Conservation (phyloP, 2,113 vertebrate genomes). For the Chelonoidis abingdonii region DNA sequence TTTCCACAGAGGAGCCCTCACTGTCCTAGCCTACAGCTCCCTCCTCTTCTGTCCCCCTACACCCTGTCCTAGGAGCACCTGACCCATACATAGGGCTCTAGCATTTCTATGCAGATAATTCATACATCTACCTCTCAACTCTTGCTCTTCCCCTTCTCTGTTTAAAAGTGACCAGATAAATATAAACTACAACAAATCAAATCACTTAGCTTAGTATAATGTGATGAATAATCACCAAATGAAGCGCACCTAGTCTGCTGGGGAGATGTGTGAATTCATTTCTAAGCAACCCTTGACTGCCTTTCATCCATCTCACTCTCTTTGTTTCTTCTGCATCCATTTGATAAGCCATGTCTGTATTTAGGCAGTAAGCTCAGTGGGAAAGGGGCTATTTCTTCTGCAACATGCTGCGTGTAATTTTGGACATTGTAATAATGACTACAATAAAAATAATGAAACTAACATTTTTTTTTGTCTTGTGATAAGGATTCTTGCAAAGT, state of each 20-base stretch:
- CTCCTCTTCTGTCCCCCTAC: not conserved
- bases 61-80: not conserved
- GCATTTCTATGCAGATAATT: not conserved
- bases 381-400: not conserved
- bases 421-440: not conserved
- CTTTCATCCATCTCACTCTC: not conserved
- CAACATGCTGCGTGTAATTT: not conserved
- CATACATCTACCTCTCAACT: constrained; percentile 47
- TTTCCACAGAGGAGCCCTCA: not conserved
- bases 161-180: not conserved
- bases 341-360: accelerated
- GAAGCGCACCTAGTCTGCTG: not conserved
- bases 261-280: not conserved
- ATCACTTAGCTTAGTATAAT: not conserved
- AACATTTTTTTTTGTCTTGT: not conserved
- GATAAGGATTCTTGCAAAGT: not conserved
- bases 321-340: not conserved
- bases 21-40: not conserved
- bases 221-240: not conserved
- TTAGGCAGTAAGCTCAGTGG: not conserved
- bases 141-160: not conserved
- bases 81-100: not conserved
- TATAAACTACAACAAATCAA: not conserved
- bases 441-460: not conserved
- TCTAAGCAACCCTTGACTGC: not conserved